Evolutionary conservation across 2,888 invertebrate species (phyloP).

Genomic region (Polydrusus tereticollis): DNA sequence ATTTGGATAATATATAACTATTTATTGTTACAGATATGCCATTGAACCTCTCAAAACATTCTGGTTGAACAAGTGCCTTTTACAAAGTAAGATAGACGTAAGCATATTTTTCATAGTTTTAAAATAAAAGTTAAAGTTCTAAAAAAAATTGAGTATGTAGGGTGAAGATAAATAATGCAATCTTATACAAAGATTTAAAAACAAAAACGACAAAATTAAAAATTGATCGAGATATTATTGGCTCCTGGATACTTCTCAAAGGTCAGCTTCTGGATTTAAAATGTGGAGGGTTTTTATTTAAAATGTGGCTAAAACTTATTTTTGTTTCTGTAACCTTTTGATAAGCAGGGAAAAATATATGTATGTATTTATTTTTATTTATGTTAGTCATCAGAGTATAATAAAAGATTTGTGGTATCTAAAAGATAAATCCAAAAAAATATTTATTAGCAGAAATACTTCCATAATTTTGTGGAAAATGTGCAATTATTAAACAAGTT

Average conservation of each 20-base stretch:
- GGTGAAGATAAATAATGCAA: not conserved
- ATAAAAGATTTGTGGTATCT: not conserved
- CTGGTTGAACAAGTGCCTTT: conserved; percentile 69
- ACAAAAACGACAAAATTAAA: not conserved
- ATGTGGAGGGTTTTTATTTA: not conserved
- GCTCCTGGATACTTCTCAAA: not conserved
- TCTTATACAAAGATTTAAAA: not conserved
- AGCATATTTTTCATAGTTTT: conserved; percentile 11
- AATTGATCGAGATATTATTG: not conserved
- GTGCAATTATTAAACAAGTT: conserved; percentile 45
- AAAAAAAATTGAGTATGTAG: not conserved
- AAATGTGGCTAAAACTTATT: not conserved
- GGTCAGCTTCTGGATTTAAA: not conserved
- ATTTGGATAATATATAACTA: too few relatives aligned
- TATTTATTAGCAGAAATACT: conserved; percentile 7
- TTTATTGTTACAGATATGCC: conserved; percentile 82
- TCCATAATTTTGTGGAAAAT: conserved; percentile 26
- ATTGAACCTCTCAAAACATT: conserved; percentile 90
- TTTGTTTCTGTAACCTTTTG: not conserved
- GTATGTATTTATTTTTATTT: conserved; percentile 10
- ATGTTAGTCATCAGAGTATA: not conserved
- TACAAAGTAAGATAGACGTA: conserved; percentile 27
- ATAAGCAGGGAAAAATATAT: not conserved
- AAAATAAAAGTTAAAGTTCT: not conserved
- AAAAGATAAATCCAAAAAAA: not conserved